Evolutionary conservation across 2,797 vertebrate genomes (phyloP).

Genomic region (Melanotaenia pygmaea): DNA sequence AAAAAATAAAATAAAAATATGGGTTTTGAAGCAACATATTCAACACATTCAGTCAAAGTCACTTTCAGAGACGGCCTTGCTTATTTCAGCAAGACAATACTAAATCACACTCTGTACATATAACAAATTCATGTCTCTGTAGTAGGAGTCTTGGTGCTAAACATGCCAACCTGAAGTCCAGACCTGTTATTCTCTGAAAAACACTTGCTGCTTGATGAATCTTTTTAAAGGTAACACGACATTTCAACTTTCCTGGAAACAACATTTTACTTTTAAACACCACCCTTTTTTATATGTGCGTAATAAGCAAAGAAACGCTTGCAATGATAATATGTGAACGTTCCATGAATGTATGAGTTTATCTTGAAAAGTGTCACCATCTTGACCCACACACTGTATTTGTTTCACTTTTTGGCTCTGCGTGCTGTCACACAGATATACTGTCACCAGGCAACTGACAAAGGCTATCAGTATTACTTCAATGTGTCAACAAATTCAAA

Average conservation of each 20-base stretch:
- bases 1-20: no score
- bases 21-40: background rate
- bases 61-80: background rate
- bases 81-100: background rate
- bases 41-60: background rate
- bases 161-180: background rate
- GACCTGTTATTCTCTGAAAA: background rate
- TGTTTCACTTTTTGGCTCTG: slow-evolving; percentile 28
- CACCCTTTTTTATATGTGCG: background rate
- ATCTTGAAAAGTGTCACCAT: background rate
- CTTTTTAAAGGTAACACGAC: background rate
- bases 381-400: background rate
- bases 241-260: background rate
- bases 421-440: slow-evolving; percentile 24
- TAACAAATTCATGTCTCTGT: background rate
- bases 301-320: background rate
- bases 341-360: background rate
- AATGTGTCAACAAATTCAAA: slow-evolving; percentile 76
- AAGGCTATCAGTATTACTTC: slow-evolving; percentile 74
- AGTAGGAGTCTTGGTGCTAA: background rate
- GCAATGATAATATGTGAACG: background rate
- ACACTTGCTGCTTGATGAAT: background rate
- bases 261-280: background rate
- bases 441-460: slow-evolving; percentile 50
- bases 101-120: background rate